phyloP scores from a whole-genome alignment of 2,888 invertebrate genomes.

The Clusia tigrina region DNA sequence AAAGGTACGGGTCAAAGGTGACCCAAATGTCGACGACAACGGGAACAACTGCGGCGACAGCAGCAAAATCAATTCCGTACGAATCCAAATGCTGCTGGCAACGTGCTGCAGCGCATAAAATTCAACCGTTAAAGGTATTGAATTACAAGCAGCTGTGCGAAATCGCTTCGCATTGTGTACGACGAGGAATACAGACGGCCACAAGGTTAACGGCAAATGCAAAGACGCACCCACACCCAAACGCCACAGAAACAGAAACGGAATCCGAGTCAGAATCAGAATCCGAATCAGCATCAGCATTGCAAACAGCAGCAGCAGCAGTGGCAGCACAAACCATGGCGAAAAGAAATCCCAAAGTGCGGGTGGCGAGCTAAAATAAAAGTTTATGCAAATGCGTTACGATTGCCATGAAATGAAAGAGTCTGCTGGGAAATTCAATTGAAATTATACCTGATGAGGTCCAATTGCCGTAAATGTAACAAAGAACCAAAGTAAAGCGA shows the following conservation, averaged over 20 bases:
- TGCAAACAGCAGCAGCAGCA: neutral
- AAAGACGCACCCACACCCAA: neutral
- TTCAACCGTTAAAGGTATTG: slow-evolving; percentile 44
- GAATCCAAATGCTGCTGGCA: slow-evolving; percentile 13
- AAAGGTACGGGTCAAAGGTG: slow-evolving; percentile 27
- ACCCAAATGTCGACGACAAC: slow-evolving; percentile 21
- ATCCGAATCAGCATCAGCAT: neutral
- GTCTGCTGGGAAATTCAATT: slow-evolving; percentile 41
- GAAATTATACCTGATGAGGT: slow-evolving; percentile 53
- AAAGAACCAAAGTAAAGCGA: no score
- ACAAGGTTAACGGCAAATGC: neutral
- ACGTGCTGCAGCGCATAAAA: slow-evolving; percentile 41
- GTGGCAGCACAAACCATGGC: neutral
- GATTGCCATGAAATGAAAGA: slow-evolving; percentile 56
- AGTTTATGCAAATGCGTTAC: slow-evolving; percentile 55
- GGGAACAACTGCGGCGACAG: slow-evolving; percentile 25
- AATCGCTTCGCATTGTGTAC: slow-evolving; percentile 41
- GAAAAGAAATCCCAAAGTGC: slow-evolving; percentile 2
- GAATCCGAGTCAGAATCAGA: neutral
- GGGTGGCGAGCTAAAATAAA: slow-evolving; percentile 50
- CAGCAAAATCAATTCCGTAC: slow-evolving; percentile 1
- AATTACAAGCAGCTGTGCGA: slow-evolving; percentile 48
- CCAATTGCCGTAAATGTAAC: slow-evolving; percentile 55
- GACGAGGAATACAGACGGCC: no score
- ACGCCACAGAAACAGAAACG: neutral